phyloP scores from a whole-genome alignment of 1,140 invertebrate species.

The Solenopsis fugax region DNA sequence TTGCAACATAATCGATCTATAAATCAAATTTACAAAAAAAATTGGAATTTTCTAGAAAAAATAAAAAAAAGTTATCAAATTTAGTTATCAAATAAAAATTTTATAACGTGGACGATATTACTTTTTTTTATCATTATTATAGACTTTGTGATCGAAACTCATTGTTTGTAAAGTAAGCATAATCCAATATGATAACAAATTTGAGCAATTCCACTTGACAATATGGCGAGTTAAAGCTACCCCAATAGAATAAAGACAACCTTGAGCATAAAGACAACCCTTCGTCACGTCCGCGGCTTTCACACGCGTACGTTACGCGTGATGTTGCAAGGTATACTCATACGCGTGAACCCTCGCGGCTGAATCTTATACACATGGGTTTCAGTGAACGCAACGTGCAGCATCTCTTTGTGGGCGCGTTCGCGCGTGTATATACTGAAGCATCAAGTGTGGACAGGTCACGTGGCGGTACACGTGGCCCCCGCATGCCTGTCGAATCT shows the following conservation, averaged over 20 bases:
- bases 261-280: slow-evolving; percentile 69
- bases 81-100: background rate
- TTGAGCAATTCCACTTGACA: slow-evolving; percentile 80
- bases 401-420: slow-evolving; percentile 61
- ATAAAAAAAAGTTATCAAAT: background rate
- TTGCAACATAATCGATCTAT: background rate
- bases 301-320: slow-evolving; percentile 20
- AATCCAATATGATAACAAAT: slow-evolving; percentile 81
- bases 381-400: slow-evolving; percentile 40
- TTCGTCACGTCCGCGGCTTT: slow-evolving; percentile 18
- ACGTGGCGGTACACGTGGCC: slow-evolving; percentile 80
- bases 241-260: slow-evolving; percentile 64
- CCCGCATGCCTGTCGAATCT: slow-evolving; percentile 53
- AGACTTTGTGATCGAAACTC: background rate
- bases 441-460: slow-evolving; percentile 69
- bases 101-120: background rate
- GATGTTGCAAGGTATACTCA: slow-evolving; percentile 42
- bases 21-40: background rate
- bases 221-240: slow-evolving; percentile 79
- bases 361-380: slow-evolving; percentile 39
- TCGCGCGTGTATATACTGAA: slow-evolving; percentile 38
- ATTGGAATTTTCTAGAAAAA: background rate
- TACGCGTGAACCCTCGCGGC: slow-evolving; percentile 29
- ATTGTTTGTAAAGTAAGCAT: slow-evolving; percentile 44
- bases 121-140: background rate